Conservation (phyloP, 2,888 invertebrate genomes). For the Drosophila antonietae region DNA sequence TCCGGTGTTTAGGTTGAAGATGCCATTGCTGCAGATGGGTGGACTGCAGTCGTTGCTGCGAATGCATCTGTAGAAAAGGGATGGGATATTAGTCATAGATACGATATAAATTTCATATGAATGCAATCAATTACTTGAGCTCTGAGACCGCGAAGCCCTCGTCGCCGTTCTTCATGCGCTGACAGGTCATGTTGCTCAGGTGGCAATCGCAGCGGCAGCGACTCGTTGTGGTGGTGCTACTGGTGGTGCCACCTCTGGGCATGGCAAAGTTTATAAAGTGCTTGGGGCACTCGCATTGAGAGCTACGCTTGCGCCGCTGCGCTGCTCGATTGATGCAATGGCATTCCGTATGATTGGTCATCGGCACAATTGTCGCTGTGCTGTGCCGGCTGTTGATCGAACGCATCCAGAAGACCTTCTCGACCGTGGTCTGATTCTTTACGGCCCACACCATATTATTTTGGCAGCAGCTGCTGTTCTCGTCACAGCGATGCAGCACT, state of each 20-base stretch:
- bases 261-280: slow-evolving; percentile 83
- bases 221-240: background rate
- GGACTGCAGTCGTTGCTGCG: slow-evolving; percentile 74
- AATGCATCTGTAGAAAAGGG: slow-evolving; percentile 69
- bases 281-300: slow-evolving; percentile 72
- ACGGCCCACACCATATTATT: slow-evolving; percentile 90
- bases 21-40: slow-evolving; percentile 81
- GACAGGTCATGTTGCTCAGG: slow-evolving; percentile 87
- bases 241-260: slow-evolving; percentile 12
- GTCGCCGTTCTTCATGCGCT: slow-evolving; percentile 87
- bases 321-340: slow-evolving; percentile 70
- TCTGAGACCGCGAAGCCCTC: slow-evolving; percentile 88
- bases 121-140: slow-evolving; percentile 85
- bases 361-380: slow-evolving; percentile 48
- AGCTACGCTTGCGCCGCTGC: slow-evolving; percentile 55
- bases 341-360: slow-evolving; percentile 83
- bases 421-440: slow-evolving; percentile 86
- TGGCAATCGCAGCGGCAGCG: slow-evolving; percentile 88
- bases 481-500: slow-evolving; percentile 93
- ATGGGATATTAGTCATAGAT: background rate
- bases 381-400: slow-evolving; percentile 20
- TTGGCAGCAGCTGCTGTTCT: slow-evolving; percentile 93
- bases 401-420: slow-evolving; percentile 69
- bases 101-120: background rate
- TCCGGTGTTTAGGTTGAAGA: slow-evolving; percentile 76